These are phyloP conservation scores for Girardinichthys multiradiatus DNA, from an alignment of 2,113 vertebrate genomes.

Conservation along the genomic window DNA sequence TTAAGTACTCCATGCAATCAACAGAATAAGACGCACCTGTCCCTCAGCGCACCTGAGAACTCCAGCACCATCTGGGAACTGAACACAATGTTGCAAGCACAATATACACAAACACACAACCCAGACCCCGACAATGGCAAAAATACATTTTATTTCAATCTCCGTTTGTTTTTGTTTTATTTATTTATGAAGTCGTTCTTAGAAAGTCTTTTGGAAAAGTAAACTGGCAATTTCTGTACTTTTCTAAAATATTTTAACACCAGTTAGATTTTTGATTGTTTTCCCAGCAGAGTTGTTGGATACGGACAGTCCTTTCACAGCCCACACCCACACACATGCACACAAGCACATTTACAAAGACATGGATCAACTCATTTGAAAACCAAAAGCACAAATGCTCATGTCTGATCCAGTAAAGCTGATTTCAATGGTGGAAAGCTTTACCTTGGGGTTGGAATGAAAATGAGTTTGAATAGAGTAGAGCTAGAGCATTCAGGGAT, in stretches of 20 bases:
- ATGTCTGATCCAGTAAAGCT: slow-evolving; percentile 9
- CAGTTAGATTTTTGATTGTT: not conserved
- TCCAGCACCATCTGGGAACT: too few relatives aligned
- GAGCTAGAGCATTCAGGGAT: slow-evolving; percentile 13
- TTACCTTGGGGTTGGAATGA: slow-evolving; percentile 21
- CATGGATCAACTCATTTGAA: slow-evolving; percentile 12
- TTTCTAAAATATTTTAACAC: not conserved
- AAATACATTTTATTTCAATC: too few relatives aligned
- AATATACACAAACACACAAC: too few relatives aligned
- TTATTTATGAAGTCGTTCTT: not conserved
- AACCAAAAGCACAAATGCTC: slow-evolving; percentile 1
- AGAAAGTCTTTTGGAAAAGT: not conserved
- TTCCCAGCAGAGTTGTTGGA: not conserved
- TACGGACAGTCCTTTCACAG: not conserved
- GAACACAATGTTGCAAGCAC: too few relatives aligned
- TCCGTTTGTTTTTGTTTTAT: not conserved
- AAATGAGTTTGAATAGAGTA: slow-evolving; percentile 5
- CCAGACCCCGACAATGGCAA: too few relatives aligned
- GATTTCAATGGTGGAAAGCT: slow-evolving; percentile 19
- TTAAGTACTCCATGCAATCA: too few relatives aligned
- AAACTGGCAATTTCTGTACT: not conserved
- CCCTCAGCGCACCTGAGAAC: too few relatives aligned
- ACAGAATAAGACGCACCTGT: too few relatives aligned
- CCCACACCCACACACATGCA: not conserved
- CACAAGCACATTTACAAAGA: not conserved